These are phyloP conservation scores for Phthorimaea operculella DNA, from an alignment of 1,140 invertebrate genomes.

Conservation along the genomic window DNA sequence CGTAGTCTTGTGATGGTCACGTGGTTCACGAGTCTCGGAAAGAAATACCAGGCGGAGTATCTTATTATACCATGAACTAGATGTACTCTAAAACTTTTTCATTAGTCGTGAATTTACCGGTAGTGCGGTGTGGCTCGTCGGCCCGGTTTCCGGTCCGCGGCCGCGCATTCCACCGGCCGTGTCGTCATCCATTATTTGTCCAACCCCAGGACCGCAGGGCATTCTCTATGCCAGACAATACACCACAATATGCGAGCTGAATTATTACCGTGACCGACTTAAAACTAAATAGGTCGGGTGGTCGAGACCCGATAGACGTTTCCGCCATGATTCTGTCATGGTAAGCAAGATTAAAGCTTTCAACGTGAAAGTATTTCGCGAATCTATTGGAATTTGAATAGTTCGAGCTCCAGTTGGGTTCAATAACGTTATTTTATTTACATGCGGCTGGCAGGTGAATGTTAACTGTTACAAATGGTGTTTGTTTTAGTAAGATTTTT, in stretches of 20 bases:
- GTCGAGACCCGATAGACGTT: neutral
- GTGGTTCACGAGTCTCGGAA: too few relatives aligned
- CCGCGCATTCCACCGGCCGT: conserved; percentile 41
- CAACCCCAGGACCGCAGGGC: conserved; percentile 23
- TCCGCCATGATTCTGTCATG: neutral
- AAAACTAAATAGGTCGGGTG: neutral
- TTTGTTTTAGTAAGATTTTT: conserved; percentile 18
- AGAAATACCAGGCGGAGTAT: too few relatives aligned
- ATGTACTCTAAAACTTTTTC: conserved; percentile 26
- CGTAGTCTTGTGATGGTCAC: too few relatives aligned
- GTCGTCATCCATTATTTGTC: conserved; percentile 53
- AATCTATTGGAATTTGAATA: neutral
- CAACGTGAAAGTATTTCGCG: neutral
- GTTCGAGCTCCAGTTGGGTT: neutral
- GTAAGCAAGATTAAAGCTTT: neutral
- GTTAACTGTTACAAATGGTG: conserved; percentile 4
- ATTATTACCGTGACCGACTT: neutral
- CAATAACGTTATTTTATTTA: neutral
- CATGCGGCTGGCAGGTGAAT: neutral
- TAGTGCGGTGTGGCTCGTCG: conserved; percentile 23
- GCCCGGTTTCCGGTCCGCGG: conserved; percentile 47
- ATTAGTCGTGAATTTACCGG: conserved; percentile 49
- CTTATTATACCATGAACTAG: too few relatives aligned
- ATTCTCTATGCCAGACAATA: neutral
- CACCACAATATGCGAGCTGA: neutral